Evolutionary conservation across 2,888 invertebrate species (phyloP).

Genomic region (Eledona agricola): DNA sequence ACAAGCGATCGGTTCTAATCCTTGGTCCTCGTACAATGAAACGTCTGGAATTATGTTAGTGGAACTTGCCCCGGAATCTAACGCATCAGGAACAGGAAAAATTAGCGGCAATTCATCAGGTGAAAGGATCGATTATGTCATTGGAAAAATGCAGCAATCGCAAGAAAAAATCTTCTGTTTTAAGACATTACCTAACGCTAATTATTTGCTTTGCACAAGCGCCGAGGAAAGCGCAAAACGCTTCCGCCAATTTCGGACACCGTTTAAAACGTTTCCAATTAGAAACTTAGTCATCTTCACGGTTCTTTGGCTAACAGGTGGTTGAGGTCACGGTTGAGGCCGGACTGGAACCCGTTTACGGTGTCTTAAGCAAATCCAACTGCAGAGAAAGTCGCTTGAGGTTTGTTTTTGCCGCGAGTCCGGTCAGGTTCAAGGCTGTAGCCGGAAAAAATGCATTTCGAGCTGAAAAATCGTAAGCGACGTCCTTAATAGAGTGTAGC

Average conservation of each 20-base stretch:
- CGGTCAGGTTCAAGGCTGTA: conserved; percentile 28
- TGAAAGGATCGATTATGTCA: too few relatives aligned
- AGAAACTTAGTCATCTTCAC: conserved; percentile 14
- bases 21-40: too few relatives aligned
- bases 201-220: conserved; percentile 14
- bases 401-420: conserved; percentile 12
- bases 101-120: too few relatives aligned
- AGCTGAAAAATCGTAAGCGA: not conserved
- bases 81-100: too few relatives aligned
- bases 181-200: conserved; percentile 9
- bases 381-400: conserved; percentile 21
- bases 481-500: conserved; percentile 25
- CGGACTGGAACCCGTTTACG: conserved; percentile 24
- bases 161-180: too few relatives aligned
- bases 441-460: conserved; percentile 5
- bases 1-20: too few relatives aligned
- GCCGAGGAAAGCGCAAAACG: conserved; percentile 11
- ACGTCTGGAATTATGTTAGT: too few relatives aligned
- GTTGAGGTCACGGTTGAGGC: conserved; percentile 25
- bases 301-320: conserved; percentile 7
- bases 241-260: too few relatives aligned
- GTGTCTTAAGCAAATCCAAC: conserved; percentile 23
- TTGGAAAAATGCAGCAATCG: too few relatives aligned
- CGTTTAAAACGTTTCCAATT: conserved; percentile 9
- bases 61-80: too few relatives aligned